Base-by-base conservation (phyloP, 35 echinoderm and acorn worm species). In the Heliocidaris erythrogramma region DNA sequence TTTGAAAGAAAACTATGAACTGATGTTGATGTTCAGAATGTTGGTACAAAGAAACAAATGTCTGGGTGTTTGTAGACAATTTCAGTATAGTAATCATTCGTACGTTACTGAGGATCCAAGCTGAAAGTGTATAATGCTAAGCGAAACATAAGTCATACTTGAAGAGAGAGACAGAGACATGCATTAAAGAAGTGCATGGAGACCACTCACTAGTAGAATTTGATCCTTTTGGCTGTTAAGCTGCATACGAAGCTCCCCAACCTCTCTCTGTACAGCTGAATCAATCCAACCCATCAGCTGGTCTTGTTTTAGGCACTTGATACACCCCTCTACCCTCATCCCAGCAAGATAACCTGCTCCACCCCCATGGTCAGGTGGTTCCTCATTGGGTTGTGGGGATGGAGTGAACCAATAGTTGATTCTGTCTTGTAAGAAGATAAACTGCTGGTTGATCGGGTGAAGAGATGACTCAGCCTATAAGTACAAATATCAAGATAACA, bases 261-360 rank as follows among this genome's bases (percentile, higher is more conserved):
- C 69, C 85, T 95, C 60, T 31, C 93, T 91, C 48, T 95, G 95
- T 30, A 97, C 96, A 31, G 95, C 94, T 9, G 71, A 94, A 85
- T 90, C 92, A 35, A 97, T 95, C 60, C 96, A 85, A 21, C 85
- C 24, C 60, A 93, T 42, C 9, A 96, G 49, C 48, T 97, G 95
- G 47, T 96, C 95, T 60, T 94, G 92, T 48, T 86, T 96, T 13
- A 96, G 86, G 86, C 97, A 97, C 47, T 97, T 94, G 6, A 97
- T 88, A 59, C 97, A 97, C 49, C 97, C 97, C 61, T 60, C 91
- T 5, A 48, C 91, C 49, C 91, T 49, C 30, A 59, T 30, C 47
- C 48, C 94, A 31, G 85, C 91, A 31, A 78, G 30, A 13, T 47
- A 88, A 0, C 49, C 91, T 87, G 71, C 88, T 5, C 53, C 96